These are phyloP conservation scores for Chondrilla cf. caribensis DNA, from an alignment of 37 sponge, comb jelly and placozoan species.

Conservation along the genomic window DNA sequence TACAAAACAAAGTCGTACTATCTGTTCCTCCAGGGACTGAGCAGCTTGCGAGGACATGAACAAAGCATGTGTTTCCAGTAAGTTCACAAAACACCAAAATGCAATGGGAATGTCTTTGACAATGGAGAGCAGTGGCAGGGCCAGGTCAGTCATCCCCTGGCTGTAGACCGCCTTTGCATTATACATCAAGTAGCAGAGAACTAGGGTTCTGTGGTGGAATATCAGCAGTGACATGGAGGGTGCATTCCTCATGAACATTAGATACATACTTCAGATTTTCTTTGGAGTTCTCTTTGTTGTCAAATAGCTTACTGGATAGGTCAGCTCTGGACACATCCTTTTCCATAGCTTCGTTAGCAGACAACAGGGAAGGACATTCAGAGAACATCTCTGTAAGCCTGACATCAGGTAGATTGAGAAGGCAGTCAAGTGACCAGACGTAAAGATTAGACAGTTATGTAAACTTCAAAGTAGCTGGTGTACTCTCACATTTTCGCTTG, in stretches of 20 bases:
- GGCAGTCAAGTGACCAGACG: conserved; percentile 8
- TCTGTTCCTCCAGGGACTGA: conserved; percentile 39
- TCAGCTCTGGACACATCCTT: conserved; percentile 12
- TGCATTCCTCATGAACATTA: background rate
- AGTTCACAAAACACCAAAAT: conserved; percentile 73
- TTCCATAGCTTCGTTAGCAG: background rate
- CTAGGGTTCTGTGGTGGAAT: background rate
- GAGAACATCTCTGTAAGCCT: background rate
- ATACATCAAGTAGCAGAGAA: conserved; percentile 13
- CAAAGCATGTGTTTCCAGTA: conserved; percentile 46
- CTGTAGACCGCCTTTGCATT: background rate
- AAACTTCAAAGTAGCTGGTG: too few species aligned
- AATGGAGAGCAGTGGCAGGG: conserved; percentile 60
- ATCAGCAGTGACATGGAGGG: background rate
- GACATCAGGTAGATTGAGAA: background rate
- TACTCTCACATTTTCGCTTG: conserved; percentile 10
- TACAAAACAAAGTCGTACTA: conserved; percentile 55
- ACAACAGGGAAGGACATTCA: background rate
- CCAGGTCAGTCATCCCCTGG: conserved; percentile 79
- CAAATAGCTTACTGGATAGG: background rate
- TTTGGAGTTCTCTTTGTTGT: background rate
- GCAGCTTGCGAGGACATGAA: conserved; percentile 34
- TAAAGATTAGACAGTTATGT: too few species aligned
- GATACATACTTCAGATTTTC: background rate
- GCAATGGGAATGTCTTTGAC: conserved; percentile 59